Base-by-base conservation (phyloP, 2,888 invertebrate genomes). In the Drosophila imparisetae region DNA sequence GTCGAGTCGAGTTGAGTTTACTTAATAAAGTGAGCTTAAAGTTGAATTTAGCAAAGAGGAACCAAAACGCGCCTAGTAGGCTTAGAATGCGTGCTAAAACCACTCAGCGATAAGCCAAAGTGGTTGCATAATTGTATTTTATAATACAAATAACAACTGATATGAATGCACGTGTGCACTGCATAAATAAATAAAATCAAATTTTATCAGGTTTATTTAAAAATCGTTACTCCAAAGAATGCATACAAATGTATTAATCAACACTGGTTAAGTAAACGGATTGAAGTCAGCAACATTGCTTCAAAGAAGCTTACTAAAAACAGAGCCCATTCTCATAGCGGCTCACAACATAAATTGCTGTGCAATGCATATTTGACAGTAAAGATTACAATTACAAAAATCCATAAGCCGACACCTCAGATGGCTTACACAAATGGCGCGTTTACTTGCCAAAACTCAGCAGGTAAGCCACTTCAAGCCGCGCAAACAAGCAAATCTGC, bases 11-110 rank as follows among this genome's bases (percentile, higher is more conserved):
- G 72, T 55, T 57, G 78, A 75, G 72, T 83, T 70, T 68, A 89
- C 82, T 89, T 89, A 85, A 85, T 89, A 85, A 85, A 89, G 80
- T 89, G 65, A 77, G 86, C 75, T 87, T 83, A 69, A 85, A 89
- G 90, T 69, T 66, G 57, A 72, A 70, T 73, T 77, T 66, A 38
- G 42, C 50, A 34, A 59, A 45, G 34, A 8, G 45, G 13, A 45
- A n/a, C 18, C 36, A 7, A 81, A 73, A 64, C 72, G 68, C 64
- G 81, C 66, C 72, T 76, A 74, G 68, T 75, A 49, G 60, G 70
- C 66, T 53, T 60, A 62, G 77, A 67, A 75, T 72, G 69, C 53
- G 62, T 60, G 58, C 83, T 53, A 64, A 75, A 72, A 58, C 54
- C 76, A 70, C 73, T 89, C 69, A 62, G 29, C 54, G 69, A 71